Evolutionary conservation across 2,113 vertebrate genomes (phyloP), one percentile per base, ranked within the genome.

Genomic region (Haliaeetus leucogaster): DNA sequence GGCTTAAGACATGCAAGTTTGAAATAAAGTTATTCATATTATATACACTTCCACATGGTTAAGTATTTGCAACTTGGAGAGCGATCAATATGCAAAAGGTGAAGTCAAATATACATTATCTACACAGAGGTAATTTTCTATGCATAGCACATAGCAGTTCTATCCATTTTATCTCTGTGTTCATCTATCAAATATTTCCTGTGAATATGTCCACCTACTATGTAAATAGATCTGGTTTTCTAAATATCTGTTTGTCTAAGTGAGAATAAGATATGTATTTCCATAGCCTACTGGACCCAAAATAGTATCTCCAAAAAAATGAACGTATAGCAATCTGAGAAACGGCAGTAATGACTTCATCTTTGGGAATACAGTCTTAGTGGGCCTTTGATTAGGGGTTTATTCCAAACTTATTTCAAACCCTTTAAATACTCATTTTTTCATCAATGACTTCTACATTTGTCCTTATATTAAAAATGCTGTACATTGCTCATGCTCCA

Each of bases 71-170:
- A 59, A 61, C 83, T 86, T 65, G 2, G 59, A 48, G 80, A 77
- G 68, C 2, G 21, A 95, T 89, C 89, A 89, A 34, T 67, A 82
- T 89, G 91, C 80, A 84, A 82, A 95, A 95, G 94, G 91, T 95
- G 89, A 93, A 95, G 72, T 76, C 90, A 96, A 62, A 95, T 65
- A 58, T 26, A 56, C 52, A 16, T 93, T 89, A 89, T 29, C 84
- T 19, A 20, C 52, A 26, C 1, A 8, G 61, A 81, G 83, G 50
- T 63, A 13, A 70, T 90, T 91, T 91, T 61, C 81, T 68, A 25
- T 73, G 90, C 74, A 9, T 7, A 38, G 59, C 61, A 85, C 65
- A 66, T 38, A 71, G 70, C 47, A 32, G 52, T 68, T 58, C 48
- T 53, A 30, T 5, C 52, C 76, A 56, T 53, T 17, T 32, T 36